phyloP scores from a whole-genome alignment of 2,113 vertebrate species.

The Nycticorax nycticorax region DNA sequence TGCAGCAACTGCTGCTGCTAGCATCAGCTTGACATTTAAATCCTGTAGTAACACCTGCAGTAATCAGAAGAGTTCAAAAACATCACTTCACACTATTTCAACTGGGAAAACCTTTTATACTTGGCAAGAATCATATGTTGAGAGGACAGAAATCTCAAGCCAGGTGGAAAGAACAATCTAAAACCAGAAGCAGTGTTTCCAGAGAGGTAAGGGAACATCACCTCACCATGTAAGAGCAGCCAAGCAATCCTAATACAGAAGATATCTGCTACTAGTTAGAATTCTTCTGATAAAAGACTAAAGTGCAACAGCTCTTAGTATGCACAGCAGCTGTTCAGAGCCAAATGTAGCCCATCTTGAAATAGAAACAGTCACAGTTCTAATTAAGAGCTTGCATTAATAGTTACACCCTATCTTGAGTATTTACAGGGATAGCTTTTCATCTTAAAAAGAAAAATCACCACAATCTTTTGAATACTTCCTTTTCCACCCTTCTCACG shows the following conservation, averaged over 20 bases:
- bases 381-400: neutral
- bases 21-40: neutral
- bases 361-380: neutral
- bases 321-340: conserved; percentile 37
- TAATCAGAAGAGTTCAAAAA: neutral
- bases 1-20: neutral
- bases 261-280: neutral
- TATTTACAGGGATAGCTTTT: neutral
- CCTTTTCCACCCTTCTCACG: neutral
- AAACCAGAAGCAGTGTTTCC: neutral
- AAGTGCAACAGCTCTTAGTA: neutral
- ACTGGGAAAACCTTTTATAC: neutral
- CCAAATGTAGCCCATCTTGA: neutral
- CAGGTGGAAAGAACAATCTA: neutral
- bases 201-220: neutral
- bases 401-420: neutral
- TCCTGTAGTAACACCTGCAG: neutral
- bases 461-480: neutral
- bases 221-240: neutral
- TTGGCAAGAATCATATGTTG: accelerated
- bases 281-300: neutral
- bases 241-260: neutral
- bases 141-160: neutral
- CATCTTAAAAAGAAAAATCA: neutral
- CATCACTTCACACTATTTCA: neutral